These are phyloP conservation scores for Pantherophis guttatus DNA, from an alignment of 2,113 vertebrate species.

Conservation along the genomic window DNA sequence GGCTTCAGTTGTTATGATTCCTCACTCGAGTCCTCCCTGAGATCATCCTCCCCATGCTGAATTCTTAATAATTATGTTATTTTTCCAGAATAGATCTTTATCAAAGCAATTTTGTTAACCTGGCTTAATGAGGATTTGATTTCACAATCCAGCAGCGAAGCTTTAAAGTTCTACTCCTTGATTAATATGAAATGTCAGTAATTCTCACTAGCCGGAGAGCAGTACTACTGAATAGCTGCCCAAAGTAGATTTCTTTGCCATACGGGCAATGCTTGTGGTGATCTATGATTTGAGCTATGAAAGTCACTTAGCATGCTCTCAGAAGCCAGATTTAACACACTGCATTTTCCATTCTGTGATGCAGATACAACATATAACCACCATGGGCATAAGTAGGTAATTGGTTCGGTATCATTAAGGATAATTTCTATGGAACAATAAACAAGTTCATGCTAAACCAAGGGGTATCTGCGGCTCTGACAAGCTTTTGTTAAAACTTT, in stretches of 20 bases:
- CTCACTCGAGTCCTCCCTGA: neutral
- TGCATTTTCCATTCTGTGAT: neutral
- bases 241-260: constrained; percentile 17
- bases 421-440: constrained; percentile 41
- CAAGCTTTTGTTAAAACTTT: constrained; percentile 33
- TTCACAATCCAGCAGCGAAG: neutral
- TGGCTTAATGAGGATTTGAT: neutral
- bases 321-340: neutral
- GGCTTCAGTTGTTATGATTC: neutral
- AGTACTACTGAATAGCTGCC: neutral
- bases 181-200: accelerated
- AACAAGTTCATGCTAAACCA: constrained; percentile 38
- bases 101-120: neutral
- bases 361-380: neutral
- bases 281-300: constrained; percentile 8
- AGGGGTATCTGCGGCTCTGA: constrained; percentile 20
- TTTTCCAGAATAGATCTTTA: neutral
- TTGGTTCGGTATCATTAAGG: constrained; percentile 25
- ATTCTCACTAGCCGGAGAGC: neutral
- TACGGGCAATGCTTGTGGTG: neutral
- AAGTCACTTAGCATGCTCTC: constrained; percentile 13
- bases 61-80: neutral
- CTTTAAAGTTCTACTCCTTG: neutral
- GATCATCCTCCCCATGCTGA: neutral
- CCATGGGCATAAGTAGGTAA: constrained; percentile 30